phyloP scores from a whole-genome alignment of 1,140 invertebrate genomes.

The Pseudobourletiella spinata region DNA sequence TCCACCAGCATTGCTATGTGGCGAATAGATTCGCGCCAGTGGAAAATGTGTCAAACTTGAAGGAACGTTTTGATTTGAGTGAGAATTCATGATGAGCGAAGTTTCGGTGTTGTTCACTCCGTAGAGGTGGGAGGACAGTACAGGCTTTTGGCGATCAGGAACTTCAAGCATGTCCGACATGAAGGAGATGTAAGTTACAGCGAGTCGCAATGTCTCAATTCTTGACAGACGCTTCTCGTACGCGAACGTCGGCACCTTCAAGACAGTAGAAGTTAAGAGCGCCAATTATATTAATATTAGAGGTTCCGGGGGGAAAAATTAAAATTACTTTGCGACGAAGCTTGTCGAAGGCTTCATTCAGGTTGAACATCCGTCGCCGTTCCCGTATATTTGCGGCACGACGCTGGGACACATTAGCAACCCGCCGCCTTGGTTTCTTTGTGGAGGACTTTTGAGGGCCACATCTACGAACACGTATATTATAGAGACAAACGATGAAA shows the following conservation, averaged over 20 bases:
- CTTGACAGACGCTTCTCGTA: conserved; percentile 96
- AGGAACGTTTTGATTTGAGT: conserved; percentile 29
- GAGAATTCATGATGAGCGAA: conserved; percentile 15
- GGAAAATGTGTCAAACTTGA: conserved; percentile 20
- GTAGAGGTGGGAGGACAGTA: neutral
- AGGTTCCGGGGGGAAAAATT: conserved; percentile 79
- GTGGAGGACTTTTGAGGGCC: too few relatives aligned
- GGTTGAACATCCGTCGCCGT: conserved; percentile 88
- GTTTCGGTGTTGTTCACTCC: conserved; percentile 10
- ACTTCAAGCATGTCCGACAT: conserved; percentile 74
- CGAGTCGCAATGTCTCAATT: conserved; percentile 91
- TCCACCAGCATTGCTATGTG: conserved; percentile 10
- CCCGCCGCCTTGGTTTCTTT: conserved; percentile 74
- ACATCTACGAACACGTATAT: neutral
- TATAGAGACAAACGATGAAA: neutral
- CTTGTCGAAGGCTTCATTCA: conserved; percentile 96
- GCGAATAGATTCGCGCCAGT: conserved; percentile 21
- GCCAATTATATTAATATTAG: neutral
- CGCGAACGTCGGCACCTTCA: conserved; percentile 90
- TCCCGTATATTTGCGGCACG: conserved; percentile 91
- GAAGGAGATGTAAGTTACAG: conserved; percentile 97
- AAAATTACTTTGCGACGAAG: conserved; percentile 83
- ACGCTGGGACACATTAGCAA: conserved; percentile 79
- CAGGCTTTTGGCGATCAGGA: conserved; percentile 25
- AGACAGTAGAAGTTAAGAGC: neutral